A percentile compares a stretch with the other conserved stretches of the same genome.
phyloP scores from a whole-genome alignment of 2,888 invertebrate species.

The Creontiades dilutus region DNA sequence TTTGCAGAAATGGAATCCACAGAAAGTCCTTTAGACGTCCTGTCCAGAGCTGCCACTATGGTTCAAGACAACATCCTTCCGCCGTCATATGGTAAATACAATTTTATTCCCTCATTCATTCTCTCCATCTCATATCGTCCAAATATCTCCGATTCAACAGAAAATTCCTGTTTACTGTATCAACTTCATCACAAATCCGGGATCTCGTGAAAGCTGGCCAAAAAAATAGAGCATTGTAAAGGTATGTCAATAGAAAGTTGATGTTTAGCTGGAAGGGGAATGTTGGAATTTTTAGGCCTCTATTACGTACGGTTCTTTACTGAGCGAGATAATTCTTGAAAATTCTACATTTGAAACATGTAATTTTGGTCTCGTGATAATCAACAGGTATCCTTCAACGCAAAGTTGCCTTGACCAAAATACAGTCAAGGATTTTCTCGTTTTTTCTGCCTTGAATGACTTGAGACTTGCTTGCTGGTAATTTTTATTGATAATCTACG shows the following conservation, averaged over 20 bases:
- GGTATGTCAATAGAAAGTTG: slow-evolving; percentile 63
- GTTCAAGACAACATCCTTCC: slow-evolving; percentile 84
- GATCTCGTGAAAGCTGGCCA: slow-evolving; percentile 44
- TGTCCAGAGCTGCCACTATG: slow-evolving; percentile 93
- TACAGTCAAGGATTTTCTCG: neutral
- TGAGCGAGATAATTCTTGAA: neutral
- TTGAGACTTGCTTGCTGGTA: too few relatives aligned
- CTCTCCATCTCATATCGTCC: neutral
- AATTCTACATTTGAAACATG: neutral
- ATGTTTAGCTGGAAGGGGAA: neutral
- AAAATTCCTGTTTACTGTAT: neutral
- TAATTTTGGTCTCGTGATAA: neutral
- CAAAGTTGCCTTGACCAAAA: slow-evolving; percentile 12
- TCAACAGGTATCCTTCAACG: slow-evolving; percentile 28
- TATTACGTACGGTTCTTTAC: too few relatives aligned
- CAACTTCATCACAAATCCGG: slow-evolving; percentile 19
- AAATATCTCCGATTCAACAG: neutral
- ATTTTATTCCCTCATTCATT: slow-evolving; percentile 4
- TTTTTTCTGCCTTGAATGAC: neutral
- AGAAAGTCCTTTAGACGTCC: slow-evolving; percentile 91
- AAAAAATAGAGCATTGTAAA: slow-evolving; percentile 57
- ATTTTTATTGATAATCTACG: too few relatives aligned
- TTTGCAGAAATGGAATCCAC: slow-evolving; percentile 75
- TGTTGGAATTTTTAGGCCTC: slow-evolving; percentile 16
- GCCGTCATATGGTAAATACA: slow-evolving; percentile 80